These are phyloP conservation scores for Amphipoea oculea DNA, from an alignment of 2,888 invertebrate genomes.

Conservation along the genomic window DNA sequence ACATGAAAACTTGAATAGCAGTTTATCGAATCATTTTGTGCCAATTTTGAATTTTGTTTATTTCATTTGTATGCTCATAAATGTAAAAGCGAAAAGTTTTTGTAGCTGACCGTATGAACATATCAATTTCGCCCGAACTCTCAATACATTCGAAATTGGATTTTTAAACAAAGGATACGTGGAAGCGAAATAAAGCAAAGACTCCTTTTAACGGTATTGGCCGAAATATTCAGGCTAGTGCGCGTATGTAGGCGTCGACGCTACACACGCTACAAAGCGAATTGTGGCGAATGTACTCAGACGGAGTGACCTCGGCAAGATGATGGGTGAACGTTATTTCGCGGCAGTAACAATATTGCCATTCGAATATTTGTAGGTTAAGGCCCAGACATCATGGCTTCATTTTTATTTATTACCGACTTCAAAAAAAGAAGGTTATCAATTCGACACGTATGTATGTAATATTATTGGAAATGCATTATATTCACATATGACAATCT, in stretches of 20 bases:
- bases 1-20: too few species aligned
- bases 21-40: background rate
- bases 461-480: too few species aligned
- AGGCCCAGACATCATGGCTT: too few species aligned
- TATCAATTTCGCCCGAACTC: slow-evolving; percentile 44
- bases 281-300: slow-evolving; percentile 12
- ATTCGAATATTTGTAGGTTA: background rate
- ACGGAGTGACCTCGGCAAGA: slow-evolving; percentile 1
- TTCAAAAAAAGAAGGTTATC: too few species aligned
- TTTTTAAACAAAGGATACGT: slow-evolving; percentile 49
- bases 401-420: too few species aligned
- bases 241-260: background rate
- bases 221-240: slow-evolving; percentile 21
- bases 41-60: too few species aligned
- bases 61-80: background rate
- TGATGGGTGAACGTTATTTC: slow-evolving; percentile 1
- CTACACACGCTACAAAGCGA: slow-evolving; percentile 25
- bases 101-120: background rate
- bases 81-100: background rate
- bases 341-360: background rate
- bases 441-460: too few species aligned
- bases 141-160: slow-evolving; percentile 42
- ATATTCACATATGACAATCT: too few species aligned
- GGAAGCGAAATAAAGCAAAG: slow-evolving; percentile 31
- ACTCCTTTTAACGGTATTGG: slow-evolving; percentile 27